A percentile compares a stretch with the other conserved stretches of the same genome.
These are phyloP conservation scores for Proterorhinus semilunaris DNA, from an alignment of 2,113 vertebrate genomes.

Conservation along the genomic window DNA sequence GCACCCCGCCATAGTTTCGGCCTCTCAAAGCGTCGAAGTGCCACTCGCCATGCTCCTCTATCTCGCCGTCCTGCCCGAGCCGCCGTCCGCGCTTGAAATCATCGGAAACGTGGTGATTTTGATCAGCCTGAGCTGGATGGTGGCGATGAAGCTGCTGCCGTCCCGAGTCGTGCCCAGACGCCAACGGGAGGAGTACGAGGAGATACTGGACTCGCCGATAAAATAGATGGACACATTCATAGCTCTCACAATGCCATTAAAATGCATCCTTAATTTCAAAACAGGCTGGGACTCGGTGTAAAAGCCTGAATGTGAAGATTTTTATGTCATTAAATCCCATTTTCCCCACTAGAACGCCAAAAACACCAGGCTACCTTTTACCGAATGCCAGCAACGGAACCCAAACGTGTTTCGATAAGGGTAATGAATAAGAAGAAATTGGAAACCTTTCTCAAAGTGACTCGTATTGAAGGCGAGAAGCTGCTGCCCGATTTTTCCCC, in stretches of 20 bases:
- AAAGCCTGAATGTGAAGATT: not conserved
- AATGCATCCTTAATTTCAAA: not conserved
- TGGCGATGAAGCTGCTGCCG: conserved; percentile 67
- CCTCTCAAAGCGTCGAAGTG: conserved; percentile 89
- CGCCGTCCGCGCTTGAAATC: conserved; percentile 83
- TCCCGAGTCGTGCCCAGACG: conserved; percentile 77
- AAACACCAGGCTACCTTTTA: no score
- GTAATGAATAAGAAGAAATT: no score
- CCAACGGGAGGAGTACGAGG: conserved; percentile 86
- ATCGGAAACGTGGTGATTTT: conserved; percentile 85
- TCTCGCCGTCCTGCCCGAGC: conserved; percentile 79
- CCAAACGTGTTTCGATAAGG: no score
- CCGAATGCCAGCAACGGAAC: no score
- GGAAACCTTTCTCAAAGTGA: no score
- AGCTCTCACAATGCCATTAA: conserved; percentile 12
- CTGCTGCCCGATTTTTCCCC: no score
- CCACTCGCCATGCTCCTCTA: conserved; percentile 87
- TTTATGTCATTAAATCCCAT: not conserved
- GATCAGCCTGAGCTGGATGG: conserved; percentile 77
- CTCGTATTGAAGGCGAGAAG: no score
- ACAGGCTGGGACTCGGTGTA: not conserved
- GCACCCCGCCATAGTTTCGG: conserved; percentile 91
- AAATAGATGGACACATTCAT: conserved; percentile 77
- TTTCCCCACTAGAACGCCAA: no score
- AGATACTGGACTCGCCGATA: conserved; percentile 92